Conservation (phyloP, 2,888 invertebrate genomes). For the Subacronicta megacephala region DNA sequence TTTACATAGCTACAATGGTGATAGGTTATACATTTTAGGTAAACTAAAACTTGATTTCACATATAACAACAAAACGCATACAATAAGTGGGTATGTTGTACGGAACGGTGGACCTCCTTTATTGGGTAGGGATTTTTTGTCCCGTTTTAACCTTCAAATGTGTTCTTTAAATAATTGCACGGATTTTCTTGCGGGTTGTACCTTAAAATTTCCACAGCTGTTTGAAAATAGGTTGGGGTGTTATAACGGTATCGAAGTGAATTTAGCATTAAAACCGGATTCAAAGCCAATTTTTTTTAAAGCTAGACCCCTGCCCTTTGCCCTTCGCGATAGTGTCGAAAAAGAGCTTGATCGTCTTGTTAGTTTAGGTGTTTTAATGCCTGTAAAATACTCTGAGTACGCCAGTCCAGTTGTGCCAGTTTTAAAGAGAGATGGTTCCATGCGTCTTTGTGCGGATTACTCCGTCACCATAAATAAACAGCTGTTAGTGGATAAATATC, state of each 20-base stretch:
- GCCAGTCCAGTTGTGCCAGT: conserved; percentile 11
- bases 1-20: conserved; percentile 3
- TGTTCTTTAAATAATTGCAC: conserved; percentile 3
- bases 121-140: conserved; percentile 12
- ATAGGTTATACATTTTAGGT: not conserved
- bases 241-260: conserved; percentile 22
- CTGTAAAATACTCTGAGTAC: conserved; percentile 3
- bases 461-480: too few relatives aligned
- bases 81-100: conserved; percentile 1
- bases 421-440: conserved; percentile 8
- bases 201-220: not conserved
- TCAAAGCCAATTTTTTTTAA: conserved; percentile 37
- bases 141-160: conserved; percentile 2
- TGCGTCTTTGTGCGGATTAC: not conserved
- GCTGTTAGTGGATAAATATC: conserved; percentile 8
- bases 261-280: conserved; percentile 26
- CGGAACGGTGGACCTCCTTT: conserved; percentile 6
- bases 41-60: not conserved
- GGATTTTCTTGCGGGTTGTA: not conserved
- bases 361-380: conserved; percentile 6
- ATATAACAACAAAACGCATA: not conserved
- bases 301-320: conserved; percentile 33
- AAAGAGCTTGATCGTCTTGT: conserved; percentile 27
- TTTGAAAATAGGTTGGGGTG: conserved; percentile 3
- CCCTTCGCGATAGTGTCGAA: conserved; percentile 27